These are phyloP conservation scores for Serrognathus titanus DNA, from an alignment of 2,888 invertebrate genomes.

Conservation along the genomic window DNA sequence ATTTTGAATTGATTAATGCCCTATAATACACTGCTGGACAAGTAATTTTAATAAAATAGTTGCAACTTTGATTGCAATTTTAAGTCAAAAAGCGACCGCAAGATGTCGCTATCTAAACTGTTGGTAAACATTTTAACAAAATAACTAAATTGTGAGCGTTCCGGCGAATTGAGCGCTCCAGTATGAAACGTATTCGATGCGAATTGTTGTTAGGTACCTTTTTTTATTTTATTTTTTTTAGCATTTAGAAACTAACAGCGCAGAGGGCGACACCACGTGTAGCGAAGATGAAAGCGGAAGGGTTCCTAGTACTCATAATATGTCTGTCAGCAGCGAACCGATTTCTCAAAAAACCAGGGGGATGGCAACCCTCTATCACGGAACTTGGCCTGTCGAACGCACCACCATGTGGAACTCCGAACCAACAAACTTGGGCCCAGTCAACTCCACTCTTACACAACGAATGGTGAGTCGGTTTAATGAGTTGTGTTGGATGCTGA, in stretches of 20 bases:
- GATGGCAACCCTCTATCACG: constrained; percentile 54
- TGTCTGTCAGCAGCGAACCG: constrained; percentile 48
- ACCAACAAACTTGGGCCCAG: constrained; percentile 33
- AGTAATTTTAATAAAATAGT: too few relatives aligned
- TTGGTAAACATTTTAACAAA: too few relatives aligned
- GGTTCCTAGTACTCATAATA: constrained; percentile 32
- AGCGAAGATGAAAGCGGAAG: constrained; percentile 42
- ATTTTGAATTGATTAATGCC: too few relatives aligned
- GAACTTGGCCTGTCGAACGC: constrained; percentile 61
- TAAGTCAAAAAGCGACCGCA: too few relatives aligned
- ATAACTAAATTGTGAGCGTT: too few relatives aligned
- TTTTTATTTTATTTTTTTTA: constrained; percentile 4
- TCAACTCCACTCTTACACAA: constrained; percentile 15
- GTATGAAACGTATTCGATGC: constrained; percentile 2
- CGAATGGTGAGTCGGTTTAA: constrained; percentile 13
- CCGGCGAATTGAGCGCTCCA: too few relatives aligned
- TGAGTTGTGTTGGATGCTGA: too few relatives aligned
- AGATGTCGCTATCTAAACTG: too few relatives aligned
- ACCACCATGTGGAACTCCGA: constrained; percentile 46
- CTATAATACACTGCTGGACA: too few relatives aligned
- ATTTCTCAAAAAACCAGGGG: constrained; percentile 31
- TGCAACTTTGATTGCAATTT: too few relatives aligned
- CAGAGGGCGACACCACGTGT: constrained; percentile 19
- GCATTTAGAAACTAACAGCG: constrained; percentile 10
- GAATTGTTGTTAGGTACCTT: too few relatives aligned